These are phyloP conservation scores for Dynastes grantii DNA, from an alignment of 2,888 invertebrate genomes.

Conservation along the genomic window DNA sequence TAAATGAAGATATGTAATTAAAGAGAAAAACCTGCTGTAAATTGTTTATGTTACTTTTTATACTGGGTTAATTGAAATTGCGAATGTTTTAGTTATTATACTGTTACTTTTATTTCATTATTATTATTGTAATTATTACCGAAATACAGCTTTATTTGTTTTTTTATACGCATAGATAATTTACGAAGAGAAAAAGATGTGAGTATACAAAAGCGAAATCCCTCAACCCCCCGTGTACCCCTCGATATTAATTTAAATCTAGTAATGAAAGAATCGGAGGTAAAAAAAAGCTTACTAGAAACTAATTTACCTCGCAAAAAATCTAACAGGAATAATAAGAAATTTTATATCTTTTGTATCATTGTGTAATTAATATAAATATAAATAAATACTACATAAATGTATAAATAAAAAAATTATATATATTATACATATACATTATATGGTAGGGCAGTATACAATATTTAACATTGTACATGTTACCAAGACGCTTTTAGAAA, in stretches of 20 bases:
- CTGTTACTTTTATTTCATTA: constrained; percentile 32
- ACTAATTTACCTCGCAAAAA: constrained; percentile 6
- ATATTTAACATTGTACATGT: constrained; percentile 56
- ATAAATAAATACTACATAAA: constrained; percentile 28
- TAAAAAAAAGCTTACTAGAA: not conserved
- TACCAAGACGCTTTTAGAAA: constrained; percentile 61
- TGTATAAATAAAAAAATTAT: constrained; percentile 38
- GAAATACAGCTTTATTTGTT: constrained; percentile 37
- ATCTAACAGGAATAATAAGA: constrained; percentile 14
- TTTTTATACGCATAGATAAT: not conserved
- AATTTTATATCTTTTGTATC: constrained; percentile 47
- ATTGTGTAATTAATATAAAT: constrained; percentile 24
- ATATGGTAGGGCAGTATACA: constrained; percentile 43
- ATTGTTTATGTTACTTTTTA: constrained; percentile 15
- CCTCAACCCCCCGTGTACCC: not conserved
- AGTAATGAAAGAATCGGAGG: not conserved
- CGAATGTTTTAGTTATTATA: constrained; percentile 8
- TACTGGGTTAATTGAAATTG: constrained; percentile 1
- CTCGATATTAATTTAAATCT: constrained; percentile 5
- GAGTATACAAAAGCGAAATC: not conserved
- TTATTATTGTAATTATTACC: constrained; percentile 24
- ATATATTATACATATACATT: not conserved
- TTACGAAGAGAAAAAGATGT: not conserved
- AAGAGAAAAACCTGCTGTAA: not conserved
- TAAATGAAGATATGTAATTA: not conserved